Conservation (phyloP, 1,140 invertebrate genomes). For the Batillaria attramentaria region DNA sequence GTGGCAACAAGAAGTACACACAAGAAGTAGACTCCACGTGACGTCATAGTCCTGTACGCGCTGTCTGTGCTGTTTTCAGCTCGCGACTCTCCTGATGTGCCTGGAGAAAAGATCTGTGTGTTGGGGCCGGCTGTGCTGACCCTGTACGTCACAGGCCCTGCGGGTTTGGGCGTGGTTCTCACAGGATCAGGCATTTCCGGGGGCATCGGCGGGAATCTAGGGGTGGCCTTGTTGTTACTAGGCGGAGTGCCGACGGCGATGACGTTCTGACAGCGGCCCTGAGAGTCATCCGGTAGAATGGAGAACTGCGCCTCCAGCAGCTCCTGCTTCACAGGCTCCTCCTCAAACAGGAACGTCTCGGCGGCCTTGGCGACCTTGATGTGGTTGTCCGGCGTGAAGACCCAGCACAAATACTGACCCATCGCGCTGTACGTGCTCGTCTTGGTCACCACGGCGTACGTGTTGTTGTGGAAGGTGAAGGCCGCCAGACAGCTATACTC, state of each 20-base stretch:
- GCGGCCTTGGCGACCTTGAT: conserved; percentile 34
- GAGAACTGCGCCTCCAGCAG: conserved; percentile 31
- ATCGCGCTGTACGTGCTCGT: conserved; percentile 25
- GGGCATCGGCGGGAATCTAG: not conserved
- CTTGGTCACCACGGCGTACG: conserved; percentile 43
- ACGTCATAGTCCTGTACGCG: too few species aligned
- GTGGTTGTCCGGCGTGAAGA: conserved; percentile 42
- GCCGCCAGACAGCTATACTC: conserved; percentile 47
- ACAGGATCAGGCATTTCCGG: not conserved
- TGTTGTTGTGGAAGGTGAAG: conserved; percentile 44
- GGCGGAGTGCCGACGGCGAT: conserved; percentile 5
- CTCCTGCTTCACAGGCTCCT: conserved; percentile 12
- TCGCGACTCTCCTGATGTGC: too few species aligned
- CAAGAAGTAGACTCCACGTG: too few species aligned
- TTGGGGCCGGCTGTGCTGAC: not conserved
- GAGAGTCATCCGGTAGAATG: conserved; percentile 17
- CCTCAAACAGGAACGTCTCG: conserved; percentile 30
- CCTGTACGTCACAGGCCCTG: conserved; percentile 2
- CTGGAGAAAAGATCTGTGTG: not conserved
- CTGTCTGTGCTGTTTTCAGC: too few species aligned
- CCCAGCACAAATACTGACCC: conserved; percentile 48
- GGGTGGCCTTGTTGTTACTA: not conserved
- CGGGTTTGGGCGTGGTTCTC: not conserved
- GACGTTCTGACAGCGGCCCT: conserved; percentile 19
- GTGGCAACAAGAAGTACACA: too few species aligned